These are phyloP conservation scores for Physella acuta DNA, from an alignment of 1,140 invertebrate species.

Conservation along the genomic window DNA sequence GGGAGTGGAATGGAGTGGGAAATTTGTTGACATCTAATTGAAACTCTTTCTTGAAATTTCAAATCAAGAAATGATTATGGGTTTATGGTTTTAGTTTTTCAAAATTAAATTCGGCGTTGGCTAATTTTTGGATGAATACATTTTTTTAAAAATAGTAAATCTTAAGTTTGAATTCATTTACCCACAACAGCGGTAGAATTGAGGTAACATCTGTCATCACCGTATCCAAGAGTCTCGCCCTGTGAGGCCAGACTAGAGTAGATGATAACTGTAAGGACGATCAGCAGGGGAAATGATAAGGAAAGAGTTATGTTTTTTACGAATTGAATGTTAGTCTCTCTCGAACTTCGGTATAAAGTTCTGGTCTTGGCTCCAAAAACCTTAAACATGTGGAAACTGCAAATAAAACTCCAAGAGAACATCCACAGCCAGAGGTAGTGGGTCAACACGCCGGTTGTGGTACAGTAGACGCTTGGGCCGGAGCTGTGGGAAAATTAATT, in stretches of 20 bases:
- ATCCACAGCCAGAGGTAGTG: too few relatives aligned
- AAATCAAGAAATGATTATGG: too few relatives aligned
- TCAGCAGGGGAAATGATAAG: background rate
- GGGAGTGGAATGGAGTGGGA: too few relatives aligned
- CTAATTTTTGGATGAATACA: too few relatives aligned
- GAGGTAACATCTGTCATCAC: background rate
- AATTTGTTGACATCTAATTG: too few relatives aligned
- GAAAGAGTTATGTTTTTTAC: background rate
- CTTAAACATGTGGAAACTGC: slow-evolving; percentile 17
- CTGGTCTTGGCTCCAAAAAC: slow-evolving; percentile 13
- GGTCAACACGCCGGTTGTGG: too few relatives aligned
- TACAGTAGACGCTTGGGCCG: background rate
- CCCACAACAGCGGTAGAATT: background rate
- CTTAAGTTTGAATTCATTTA: too few relatives aligned
- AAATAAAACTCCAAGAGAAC: too few relatives aligned
- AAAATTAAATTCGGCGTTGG: too few relatives aligned
- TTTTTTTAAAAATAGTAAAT: too few relatives aligned
- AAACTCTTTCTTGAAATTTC: too few relatives aligned
- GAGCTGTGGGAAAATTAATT: background rate
- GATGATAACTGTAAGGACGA: background rate
- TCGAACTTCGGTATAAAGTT: background rate
- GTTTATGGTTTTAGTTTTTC: too few relatives aligned
- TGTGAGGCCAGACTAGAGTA: background rate
- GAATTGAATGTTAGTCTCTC: background rate
- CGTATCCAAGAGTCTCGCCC: background rate